phyloP scores from a whole-genome alignment of 2,797 vertebrate species.

The Galaxias olidus region DNA sequence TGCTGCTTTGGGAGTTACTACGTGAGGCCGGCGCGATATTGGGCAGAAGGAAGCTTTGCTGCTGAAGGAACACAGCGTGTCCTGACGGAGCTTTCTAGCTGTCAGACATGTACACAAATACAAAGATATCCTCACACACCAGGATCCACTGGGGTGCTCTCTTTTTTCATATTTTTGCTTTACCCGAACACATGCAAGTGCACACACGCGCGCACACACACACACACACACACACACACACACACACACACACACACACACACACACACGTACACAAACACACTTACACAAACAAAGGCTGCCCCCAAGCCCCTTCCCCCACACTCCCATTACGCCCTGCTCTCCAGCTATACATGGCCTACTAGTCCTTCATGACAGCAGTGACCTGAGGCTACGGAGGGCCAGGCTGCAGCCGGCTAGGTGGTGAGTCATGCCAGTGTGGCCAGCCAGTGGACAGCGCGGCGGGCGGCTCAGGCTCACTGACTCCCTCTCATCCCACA shows the following conservation, averaged over 20 bases:
- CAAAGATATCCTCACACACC: too few relatives aligned
- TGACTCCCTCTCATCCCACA: slow-evolving; percentile 44
- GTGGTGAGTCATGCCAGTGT: slow-evolving; percentile 58
- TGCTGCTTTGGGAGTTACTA: too few relatives aligned
- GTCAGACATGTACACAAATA: too few relatives aligned
- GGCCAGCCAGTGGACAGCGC: slow-evolving; percentile 35
- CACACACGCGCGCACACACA: too few relatives aligned
- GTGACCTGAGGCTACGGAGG: slow-evolving; percentile 42
- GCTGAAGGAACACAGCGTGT: too few relatives aligned
- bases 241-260: background rate
- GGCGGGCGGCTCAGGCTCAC: slow-evolving; percentile 27
- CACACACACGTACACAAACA: background rate
- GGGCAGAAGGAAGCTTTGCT: too few relatives aligned
- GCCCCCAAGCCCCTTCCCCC: background rate
- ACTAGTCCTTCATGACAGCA: slow-evolving; percentile 53
- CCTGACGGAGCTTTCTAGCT: too few relatives aligned
- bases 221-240: slow-evolving; percentile 3
- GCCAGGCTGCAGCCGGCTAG: slow-evolving; percentile 35
- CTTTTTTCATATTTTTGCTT: too few relatives aligned
- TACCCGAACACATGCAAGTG: background rate
- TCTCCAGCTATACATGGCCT: slow-evolving; percentile 26
- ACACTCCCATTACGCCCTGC: slow-evolving; percentile 19
- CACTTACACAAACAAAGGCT: background rate
- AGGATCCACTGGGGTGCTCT: too few relatives aligned
- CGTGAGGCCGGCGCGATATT: too few relatives aligned